phyloP scores from a whole-genome alignment of 2,797 vertebrate species.

The Sebastes wilsoni region DNA sequence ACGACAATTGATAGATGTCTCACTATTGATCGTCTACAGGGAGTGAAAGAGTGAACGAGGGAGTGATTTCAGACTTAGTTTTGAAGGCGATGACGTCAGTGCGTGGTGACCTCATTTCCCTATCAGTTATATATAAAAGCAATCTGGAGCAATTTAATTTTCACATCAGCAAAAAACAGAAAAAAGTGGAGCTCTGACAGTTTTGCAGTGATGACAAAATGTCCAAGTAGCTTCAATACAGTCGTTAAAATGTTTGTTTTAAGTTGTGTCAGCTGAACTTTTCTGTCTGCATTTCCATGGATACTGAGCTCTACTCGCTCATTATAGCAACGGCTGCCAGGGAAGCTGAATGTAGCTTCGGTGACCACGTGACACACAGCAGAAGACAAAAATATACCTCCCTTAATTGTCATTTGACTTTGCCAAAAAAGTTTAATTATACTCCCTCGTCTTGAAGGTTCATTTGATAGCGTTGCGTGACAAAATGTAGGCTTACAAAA shows the following conservation, averaged over 20 bases:
- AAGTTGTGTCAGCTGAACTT: conserved; percentile 45
- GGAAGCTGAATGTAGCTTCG: conserved; percentile 58
- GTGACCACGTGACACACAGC: conserved; percentile 44
- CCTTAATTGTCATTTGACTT: conserved; percentile 59
- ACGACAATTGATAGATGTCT: background rate
- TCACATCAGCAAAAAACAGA: background rate
- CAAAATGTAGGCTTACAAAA: conserved; percentile 38
- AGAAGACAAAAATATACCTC: conserved; percentile 57
- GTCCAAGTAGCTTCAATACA: conserved; percentile 1
- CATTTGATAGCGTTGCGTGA: conserved; percentile 13
- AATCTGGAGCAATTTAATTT: background rate
- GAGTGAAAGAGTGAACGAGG: background rate
- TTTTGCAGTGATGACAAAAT: background rate
- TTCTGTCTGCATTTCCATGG: conserved; percentile 71
- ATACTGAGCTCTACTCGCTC: conserved; percentile 60
- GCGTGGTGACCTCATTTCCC: background rate
- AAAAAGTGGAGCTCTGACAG: background rate
- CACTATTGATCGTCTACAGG: background rate
- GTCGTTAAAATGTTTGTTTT: conserved; percentile 20
- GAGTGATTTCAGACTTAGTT: background rate
- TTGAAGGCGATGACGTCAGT: background rate
- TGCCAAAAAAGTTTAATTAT: conserved; percentile 61
- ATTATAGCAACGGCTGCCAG: conserved; percentile 60
- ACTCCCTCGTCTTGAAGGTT: conserved; percentile 29
- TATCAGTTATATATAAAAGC: background rate